phyloP scores from a whole-genome alignment of 2,797 vertebrate species.

The Balearica regulorum region DNA sequence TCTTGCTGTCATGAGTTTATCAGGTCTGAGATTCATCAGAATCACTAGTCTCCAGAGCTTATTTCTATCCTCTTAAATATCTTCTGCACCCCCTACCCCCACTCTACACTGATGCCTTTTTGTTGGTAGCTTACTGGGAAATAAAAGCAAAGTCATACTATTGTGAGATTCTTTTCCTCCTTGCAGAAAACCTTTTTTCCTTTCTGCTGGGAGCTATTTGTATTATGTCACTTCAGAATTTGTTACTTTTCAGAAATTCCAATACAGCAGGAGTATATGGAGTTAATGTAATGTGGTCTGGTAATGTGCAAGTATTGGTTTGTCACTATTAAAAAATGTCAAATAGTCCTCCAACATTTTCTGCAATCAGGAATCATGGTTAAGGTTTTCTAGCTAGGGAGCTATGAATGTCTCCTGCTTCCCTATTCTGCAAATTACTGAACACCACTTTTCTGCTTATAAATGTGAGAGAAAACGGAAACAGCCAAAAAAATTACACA shows the following conservation, averaged over 20 bases:
- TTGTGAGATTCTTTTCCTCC: background rate
- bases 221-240: background rate
- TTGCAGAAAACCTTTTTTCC: background rate
- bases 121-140: background rate
- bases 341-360: background rate
- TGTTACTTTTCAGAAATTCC: background rate
- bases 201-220: background rate
- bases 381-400: background rate
- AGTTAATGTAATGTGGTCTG: background rate
- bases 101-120: background rate
- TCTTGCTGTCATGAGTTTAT: background rate
- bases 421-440: slow-evolving; percentile 25
- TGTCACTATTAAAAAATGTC: background rate
- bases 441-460: slow-evolving; percentile 52
- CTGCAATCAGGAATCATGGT: background rate
- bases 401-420: background rate
- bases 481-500: slow-evolving; percentile 48
- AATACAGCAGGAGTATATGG: background rate
- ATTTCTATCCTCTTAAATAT: background rate
- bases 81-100: background rate
- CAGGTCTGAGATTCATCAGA: background rate
- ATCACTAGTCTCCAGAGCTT: background rate
- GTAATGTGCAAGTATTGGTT: background rate
- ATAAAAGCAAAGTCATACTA: background rate
- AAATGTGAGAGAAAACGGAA: slow-evolving; percentile 47